Conservation (phyloP, 1,140 invertebrate species). For the Melitaea cinxia region DNA sequence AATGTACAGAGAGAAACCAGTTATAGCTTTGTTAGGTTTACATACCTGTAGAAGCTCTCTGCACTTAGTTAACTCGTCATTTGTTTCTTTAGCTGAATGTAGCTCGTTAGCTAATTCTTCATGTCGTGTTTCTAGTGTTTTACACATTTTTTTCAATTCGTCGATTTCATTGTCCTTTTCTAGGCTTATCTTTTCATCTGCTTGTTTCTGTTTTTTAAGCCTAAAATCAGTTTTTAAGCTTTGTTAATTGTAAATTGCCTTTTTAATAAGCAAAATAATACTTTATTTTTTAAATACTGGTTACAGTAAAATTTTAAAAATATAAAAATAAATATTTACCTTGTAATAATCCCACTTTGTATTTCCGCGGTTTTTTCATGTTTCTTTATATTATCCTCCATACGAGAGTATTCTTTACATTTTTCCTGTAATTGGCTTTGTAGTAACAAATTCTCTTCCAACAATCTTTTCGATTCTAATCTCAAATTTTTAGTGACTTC, state of each 20-base stretch:
- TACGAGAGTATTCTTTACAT: slow-evolving; percentile 48
- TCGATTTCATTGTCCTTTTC: slow-evolving; percentile 50
- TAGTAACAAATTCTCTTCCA: slow-evolving; percentile 51
- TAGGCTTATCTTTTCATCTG: slow-evolving; percentile 38
- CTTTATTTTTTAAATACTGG: neutral
- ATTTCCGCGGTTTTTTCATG: slow-evolving; percentile 70
- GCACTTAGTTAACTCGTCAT: slow-evolving; percentile 39
- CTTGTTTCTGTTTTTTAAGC: slow-evolving; percentile 45
- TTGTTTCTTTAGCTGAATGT: slow-evolving; percentile 38
- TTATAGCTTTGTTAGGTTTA: too few relatives aligned
- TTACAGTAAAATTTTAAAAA: neutral
- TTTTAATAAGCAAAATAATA: neutral
- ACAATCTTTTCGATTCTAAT: slow-evolving; percentile 49
- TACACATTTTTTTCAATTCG: slow-evolving; percentile 44
- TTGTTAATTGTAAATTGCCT: neutral
- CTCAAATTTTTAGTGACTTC: slow-evolving; percentile 52
- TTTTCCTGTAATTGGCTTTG: slow-evolving; percentile 55
- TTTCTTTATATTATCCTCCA: slow-evolving; percentile 69
- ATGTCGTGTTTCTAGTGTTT: slow-evolving; percentile 37
- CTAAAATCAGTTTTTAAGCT: slow-evolving; percentile 5
- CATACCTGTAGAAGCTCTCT: slow-evolving; percentile 58
- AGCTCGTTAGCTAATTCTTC: slow-evolving; percentile 34
- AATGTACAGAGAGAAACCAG: too few relatives aligned
- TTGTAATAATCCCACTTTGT: slow-evolving; percentile 67
- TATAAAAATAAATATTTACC: slow-evolving; percentile 43